Base-by-base conservation (phyloP, 2,113 vertebrate species). In the Ancistrus triradiatus region DNA sequence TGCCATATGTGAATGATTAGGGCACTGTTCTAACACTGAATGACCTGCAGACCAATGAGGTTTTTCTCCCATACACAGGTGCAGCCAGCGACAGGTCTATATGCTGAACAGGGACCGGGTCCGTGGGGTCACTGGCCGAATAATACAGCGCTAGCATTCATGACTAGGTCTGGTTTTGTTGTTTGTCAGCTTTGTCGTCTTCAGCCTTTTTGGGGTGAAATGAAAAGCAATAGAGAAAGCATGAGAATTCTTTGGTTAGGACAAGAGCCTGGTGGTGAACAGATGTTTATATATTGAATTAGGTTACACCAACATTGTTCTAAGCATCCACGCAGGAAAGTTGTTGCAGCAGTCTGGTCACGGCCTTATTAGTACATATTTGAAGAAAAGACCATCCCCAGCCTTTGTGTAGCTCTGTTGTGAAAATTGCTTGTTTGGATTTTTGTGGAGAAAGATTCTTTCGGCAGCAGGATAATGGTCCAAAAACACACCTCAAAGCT, bases 1-100 rank as follows among this genome's bases (percentile, higher is more conserved):
- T 47, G 58, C 74, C 83, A 83, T 80, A 80, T 82, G 81, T 74
- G 71, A 73, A 73, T 70, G 69, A 57, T 80, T 55, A 65, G 49
- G 46, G 44, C 19, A 49, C 51, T 63, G 35, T 51, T 74, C 52
- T 69, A 55, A 59, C 44, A 52, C 67, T 76, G 38, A 27, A 56
- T 57, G 66, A 73, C 76, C 72, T 63, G 66, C 74, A 82, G 78
- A 67, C 62, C 71, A 59, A 63, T 66, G 53, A 63, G 13, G 61
- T 77, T 62, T 60, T 40, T 14, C 17, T 42, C 49, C 73, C 65
- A 57, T 7, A 59, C 53, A 71, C 69, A 79, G 72, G 63, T 76
- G 69, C 68, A n/a, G 67, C 58, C 31, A 59, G 75, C 61, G 69
- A 52, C 76, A 68, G 48, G 67, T 63, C 74, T 79, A 74, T 79